Evolutionary conservation across 2,888 invertebrate genomes (phyloP).

Genomic region (Drosophila villosipedis): DNA sequence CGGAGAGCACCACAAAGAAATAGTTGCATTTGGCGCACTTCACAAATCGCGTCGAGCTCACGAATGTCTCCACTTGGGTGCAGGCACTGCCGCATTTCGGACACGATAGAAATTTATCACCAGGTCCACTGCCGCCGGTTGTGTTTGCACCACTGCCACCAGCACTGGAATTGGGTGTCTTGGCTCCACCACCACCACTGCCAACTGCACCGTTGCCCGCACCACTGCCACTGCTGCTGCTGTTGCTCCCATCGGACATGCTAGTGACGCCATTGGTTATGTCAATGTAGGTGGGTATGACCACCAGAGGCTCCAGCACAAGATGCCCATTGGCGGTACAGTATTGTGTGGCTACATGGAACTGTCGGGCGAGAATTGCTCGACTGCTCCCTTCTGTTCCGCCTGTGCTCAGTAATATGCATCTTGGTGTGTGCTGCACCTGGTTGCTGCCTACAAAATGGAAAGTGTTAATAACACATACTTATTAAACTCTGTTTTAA

Average conservation of each 20-base stretch:
- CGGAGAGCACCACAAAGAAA: conserved; percentile 98
- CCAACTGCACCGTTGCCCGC: conserved; percentile 27
- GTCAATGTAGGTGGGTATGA: conserved; percentile 70
- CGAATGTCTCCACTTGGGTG: conserved; percentile 98
- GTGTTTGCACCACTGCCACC: conserved; percentile 50
- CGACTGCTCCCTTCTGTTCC: not conserved
- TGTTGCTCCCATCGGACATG: conserved; percentile 40
- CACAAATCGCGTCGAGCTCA: conserved; percentile 98
- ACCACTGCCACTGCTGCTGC: conserved; percentile 33
- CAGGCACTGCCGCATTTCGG: conserved; percentile 99
- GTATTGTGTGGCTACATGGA: conserved; percentile 61
- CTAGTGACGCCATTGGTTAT: conserved; percentile 64
- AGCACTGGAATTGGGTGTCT: conserved; percentile 35
- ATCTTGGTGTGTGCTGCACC: conserved; percentile 55
- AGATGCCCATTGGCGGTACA: conserved; percentile 37
- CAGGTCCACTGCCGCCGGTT: conserved; percentile 51
- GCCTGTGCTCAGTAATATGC: conserved; percentile 45
- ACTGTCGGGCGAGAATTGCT: conserved; percentile 35
- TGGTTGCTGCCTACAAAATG: conserved; percentile 50
- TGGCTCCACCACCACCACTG: conserved; percentile 2
- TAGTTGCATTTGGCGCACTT: conserved; percentile 99
- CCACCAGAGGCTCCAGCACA: conserved; percentile 43
- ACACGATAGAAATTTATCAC: conserved; percentile 93
- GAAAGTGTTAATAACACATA: not conserved
- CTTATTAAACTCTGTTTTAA: not conserved